These are phyloP conservation scores for Antheraea yamamai DNA, from an alignment of 2,888 invertebrate species.

Conservation along the genomic window DNA sequence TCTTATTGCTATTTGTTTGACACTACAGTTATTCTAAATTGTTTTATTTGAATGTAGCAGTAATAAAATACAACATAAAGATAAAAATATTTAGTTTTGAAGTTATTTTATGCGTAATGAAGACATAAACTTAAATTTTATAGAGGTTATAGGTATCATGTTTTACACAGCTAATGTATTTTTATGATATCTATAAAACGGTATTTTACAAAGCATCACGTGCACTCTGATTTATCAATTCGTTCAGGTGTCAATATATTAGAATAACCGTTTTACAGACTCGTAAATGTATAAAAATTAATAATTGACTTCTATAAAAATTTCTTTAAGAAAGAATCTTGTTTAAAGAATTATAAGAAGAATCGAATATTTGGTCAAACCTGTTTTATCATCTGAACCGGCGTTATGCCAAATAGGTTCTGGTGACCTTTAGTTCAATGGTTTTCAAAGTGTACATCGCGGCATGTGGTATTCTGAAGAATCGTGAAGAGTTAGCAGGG, in stretches of 20 bases:
- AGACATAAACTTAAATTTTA: neutral
- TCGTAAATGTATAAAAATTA: neutral
- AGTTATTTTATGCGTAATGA: neutral
- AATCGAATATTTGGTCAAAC: neutral
- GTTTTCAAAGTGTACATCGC: too few relatives aligned
- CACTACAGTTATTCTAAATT: too few relatives aligned
- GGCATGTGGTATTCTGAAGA: too few relatives aligned
- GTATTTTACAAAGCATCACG: neutral
- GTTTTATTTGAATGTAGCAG: too few relatives aligned
- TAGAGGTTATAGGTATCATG: neutral
- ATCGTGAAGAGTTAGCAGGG: too few relatives aligned
- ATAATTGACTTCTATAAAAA: too few relatives aligned
- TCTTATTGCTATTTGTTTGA: neutral
- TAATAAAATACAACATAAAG: neutral
- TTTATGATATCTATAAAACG: neutral
- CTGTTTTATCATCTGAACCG: neutral
- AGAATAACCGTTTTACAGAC: neutral
- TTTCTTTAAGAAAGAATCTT: neutral
- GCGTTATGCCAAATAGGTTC: neutral
- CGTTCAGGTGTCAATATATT: neutral
- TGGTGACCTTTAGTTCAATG: neutral
- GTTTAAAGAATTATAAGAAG: neutral
- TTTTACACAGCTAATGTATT: neutral
- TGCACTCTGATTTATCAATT: neutral
- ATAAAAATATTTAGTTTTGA: neutral